A percentile compares a stretch with the other conserved stretches of the same genome.
These are phyloP conservation scores for Coregonus sp. DNA, from an alignment of 2,797 vertebrate species.

Conservation along the genomic window DNA sequence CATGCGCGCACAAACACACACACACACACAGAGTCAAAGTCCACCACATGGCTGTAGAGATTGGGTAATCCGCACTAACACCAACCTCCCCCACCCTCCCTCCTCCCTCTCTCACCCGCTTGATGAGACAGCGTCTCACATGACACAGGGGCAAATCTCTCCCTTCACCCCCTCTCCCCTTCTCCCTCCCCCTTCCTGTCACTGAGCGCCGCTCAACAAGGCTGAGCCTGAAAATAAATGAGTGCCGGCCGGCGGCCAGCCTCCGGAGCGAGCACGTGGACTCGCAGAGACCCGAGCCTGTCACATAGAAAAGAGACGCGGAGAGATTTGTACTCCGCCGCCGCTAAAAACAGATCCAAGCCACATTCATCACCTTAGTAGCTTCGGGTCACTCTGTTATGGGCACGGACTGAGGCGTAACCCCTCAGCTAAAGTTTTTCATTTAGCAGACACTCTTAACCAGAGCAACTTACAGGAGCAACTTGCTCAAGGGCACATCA, in stretches of 20 bases:
- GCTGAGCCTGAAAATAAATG: constrained; percentile 26
- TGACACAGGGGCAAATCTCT: constrained; percentile 7
- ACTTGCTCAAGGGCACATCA: too few relatives aligned
- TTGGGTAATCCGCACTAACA: constrained; percentile 38
- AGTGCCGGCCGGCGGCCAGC: background rate
- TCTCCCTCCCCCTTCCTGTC: background rate
- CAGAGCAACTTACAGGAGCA: too few relatives aligned
- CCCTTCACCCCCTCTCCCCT: background rate
- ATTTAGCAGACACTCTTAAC: too few relatives aligned
- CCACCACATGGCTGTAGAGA: constrained; percentile 25
- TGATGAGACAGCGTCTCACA: constrained; percentile 10
- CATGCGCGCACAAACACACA: background rate
- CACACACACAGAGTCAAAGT: constrained; percentile 14
- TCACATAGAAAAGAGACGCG: constrained; percentile 15
- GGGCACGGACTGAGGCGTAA: background rate
- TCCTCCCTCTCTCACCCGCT: background rate
- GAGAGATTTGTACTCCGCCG: background rate
- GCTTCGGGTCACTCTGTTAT: background rate
- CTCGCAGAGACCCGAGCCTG: constrained; percentile 19
- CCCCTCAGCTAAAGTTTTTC: background rate
- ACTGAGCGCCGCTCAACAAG: background rate
- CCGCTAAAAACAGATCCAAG: constrained; percentile 30
- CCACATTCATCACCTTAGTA: constrained; percentile 23
- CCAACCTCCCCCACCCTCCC: constrained; percentile 5
- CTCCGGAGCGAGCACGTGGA: constrained; percentile 12